Base-by-base conservation (phyloP, 1,140 invertebrate genomes). In the Cydia fagiglandana region DNA sequence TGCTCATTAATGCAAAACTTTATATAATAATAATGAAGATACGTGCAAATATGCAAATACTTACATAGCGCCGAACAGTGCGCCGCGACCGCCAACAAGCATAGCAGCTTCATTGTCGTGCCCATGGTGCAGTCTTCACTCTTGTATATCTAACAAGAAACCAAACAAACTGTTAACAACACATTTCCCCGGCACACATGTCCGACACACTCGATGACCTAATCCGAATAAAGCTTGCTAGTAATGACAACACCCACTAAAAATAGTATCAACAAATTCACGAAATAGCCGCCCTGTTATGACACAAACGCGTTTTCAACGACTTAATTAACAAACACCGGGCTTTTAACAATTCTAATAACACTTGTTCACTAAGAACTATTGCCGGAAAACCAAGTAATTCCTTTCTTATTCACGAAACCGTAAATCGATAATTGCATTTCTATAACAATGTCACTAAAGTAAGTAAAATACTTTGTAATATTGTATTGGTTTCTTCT, bases 191-290 rank as follows among this genome's bases (percentile, higher is more conserved):
- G 86, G 86, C 84, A 91, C 90, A 93, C 88, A 91, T 91, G 89
- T 91, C 86, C 85, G 87, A 88, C 81, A 81, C 88, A 90, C 88
- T 88, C 82, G 90, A 93, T 93, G 90, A 93, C 89, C 90, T 91
- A 91, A 93, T 93, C 87, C 90, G 84, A 90, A 85, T 88, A 85
- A 86, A 89, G 84, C 83, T 86, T 86, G 78, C 77, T 81, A 80
- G 83, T 83, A 90, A 91, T 93, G 91, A 93, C 91, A 93, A 91
- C 91, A 93, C 88, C 91, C 86, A 93, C 91, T 90, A 91, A 87
- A 90, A 91, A 91, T 91, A 91, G 90, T 89, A 87, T 81, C 85
- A 84, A 77, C 76, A 80, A 84, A 85, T 84, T 83, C 83, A 87
- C 81, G 74, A 76, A 78, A 80, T 78, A 79, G 74, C 24, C 53